Evolutionary conservation across 1,140 invertebrate genomes (phyloP), one percentile per base, ranked within the genome.

Genomic region (Lepidotrigona ventralis): DNA sequence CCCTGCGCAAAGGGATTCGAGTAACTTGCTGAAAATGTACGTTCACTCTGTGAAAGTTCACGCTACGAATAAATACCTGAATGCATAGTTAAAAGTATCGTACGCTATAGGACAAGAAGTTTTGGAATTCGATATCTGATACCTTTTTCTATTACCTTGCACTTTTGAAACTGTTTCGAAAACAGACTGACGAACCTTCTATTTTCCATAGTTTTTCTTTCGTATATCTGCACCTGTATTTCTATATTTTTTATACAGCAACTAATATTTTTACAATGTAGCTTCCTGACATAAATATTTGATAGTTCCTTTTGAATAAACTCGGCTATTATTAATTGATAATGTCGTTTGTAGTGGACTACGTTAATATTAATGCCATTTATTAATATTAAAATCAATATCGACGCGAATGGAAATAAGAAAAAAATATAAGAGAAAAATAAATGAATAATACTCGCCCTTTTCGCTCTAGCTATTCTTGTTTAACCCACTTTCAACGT

Each of bases 401-500:
- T 77, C 21, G 9, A 53, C 9, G 9, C 2, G 21, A 73, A 19
- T 29, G 21, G 26, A 54, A 73, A 73, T 72, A 72, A 72, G 12
- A 26, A 51, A 26, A 51, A 15, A 26, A 53, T 26, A 6, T 29
- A 53, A 53, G 56, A n/a, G 4, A 54, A 23, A 17, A 21, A 51
- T 12, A 53, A n/a, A 53, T 53, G 2, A 33, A 23, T 21, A 53
- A 14, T 60, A 29, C 23, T 39, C 17, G 53, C 19, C 21, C 1
- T 26, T 19, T 6, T 4, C n/a, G 9, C 64, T 33, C 53, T 53
- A 56, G 19, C 8, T 12, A 29, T 26, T 33, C 12, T 21, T 23
- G 51, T 54, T 81, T 56, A 68, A 81, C 79, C 71, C 14, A 81
- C 4, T 74, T 81, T 46, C 58, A 33, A 46, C 53, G 4, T 66